Evolutionary conservation across 2,113 vertebrate genomes (phyloP).

Genomic region (Drymodes brunneopygia): DNA sequence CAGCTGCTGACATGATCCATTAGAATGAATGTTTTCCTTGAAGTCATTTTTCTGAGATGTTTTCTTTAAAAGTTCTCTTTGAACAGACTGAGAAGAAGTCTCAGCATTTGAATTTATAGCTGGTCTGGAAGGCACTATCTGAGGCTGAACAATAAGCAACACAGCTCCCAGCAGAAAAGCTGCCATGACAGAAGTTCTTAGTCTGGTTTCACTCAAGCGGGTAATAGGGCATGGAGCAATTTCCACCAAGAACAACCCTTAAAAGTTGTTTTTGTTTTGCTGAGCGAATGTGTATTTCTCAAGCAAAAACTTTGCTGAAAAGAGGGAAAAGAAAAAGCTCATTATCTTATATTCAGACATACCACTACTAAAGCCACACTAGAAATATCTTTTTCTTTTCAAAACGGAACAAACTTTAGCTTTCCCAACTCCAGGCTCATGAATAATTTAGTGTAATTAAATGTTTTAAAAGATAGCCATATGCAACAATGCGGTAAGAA

Average conservation of each 20-base stretch:
- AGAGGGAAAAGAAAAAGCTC: slow-evolving; percentile 1
- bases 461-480: not conserved
- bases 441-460: not conserved
- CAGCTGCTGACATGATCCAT: slow-evolving; percentile 79
- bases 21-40: slow-evolving; percentile 56
- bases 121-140: slow-evolving; percentile 76
- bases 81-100: slow-evolving; percentile 7
- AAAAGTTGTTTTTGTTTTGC: slow-evolving; percentile 46
- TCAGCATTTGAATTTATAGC: not conserved
- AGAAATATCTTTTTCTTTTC: not conserved
- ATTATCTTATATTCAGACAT: not conserved
- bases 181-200: slow-evolving; percentile 85
- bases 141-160: slow-evolving; percentile 80
- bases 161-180: slow-evolving; percentile 82
- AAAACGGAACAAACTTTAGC: not conserved
- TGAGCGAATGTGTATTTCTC: not conserved
- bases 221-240: slow-evolving; percentile 68
- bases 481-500: not conserved
- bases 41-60: slow-evolving; percentile 9
- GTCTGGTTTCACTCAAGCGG: slow-evolving; percentile 76
- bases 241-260: slow-evolving; percentile 64
- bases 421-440: not conserved
- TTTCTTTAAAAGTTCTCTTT: slow-evolving; percentile 53
- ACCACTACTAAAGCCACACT: not conserved
- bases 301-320: slow-evolving; percentile 41